Evolutionary conservation across 2,113 vertebrate species (phyloP).

Genomic region (Nothobranchius kuhntae): DNA sequence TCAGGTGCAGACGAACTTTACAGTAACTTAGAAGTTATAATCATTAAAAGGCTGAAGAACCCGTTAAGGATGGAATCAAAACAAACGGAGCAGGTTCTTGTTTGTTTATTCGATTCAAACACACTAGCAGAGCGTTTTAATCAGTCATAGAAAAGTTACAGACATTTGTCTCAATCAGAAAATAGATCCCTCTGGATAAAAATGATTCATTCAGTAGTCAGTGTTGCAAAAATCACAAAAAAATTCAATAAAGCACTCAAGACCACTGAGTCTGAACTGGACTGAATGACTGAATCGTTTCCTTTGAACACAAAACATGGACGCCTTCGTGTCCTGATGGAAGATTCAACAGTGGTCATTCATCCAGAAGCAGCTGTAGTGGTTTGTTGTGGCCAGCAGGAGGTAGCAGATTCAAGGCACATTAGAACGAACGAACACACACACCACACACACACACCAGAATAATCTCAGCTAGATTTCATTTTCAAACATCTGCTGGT

Average conservation of each 20-base stretch:
- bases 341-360: no score
- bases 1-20: no score
- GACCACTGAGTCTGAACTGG: no score
- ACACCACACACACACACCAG: slow-evolving; percentile 15
- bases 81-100: not conserved
- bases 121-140: slow-evolving; percentile 42
- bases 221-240: slow-evolving; percentile 25
- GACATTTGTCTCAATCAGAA: slow-evolving; percentile 70
- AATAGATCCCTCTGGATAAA: slow-evolving; percentile 68
- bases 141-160: slow-evolving; percentile 63
- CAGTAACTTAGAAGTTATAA: no score
- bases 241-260: no score
- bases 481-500: no score
- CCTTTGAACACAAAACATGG: no score
- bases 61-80: not conserved
- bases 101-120: slow-evolving; percentile 45
- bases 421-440: slow-evolving; percentile 24
- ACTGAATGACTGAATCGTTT: no score
- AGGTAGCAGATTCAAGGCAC: slow-evolving; percentile 67
- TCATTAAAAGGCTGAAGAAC: not conserved
- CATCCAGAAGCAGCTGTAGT: slow-evolving; percentile 14
- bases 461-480: no score
- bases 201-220: slow-evolving; percentile 40
- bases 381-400: slow-evolving; percentile 38
- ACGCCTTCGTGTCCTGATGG: no score